A percentile compares a stretch with the other conserved stretches of the same genome.
These are phyloP conservation scores for Hyalella azteca DNA, from an alignment of 2,888 invertebrate genomes.

Conservation along the genomic window DNA sequence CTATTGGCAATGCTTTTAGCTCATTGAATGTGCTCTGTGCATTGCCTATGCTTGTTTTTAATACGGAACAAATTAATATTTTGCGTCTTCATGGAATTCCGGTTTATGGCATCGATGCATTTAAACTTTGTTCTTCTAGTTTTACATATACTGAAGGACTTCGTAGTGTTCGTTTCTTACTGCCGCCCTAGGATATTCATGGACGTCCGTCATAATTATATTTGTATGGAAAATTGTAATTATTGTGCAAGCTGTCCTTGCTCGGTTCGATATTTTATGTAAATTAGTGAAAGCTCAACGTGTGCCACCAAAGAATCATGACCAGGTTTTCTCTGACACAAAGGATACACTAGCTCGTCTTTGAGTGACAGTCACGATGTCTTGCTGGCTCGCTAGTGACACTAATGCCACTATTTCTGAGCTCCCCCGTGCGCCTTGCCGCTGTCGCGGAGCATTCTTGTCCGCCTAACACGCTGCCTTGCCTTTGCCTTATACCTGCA, in stretches of 20 bases:
- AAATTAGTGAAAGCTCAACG: slow-evolving; percentile 19
- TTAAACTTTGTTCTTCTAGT: too few relatives aligned
- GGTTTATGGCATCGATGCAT: too few relatives aligned
- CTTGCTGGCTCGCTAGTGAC: slow-evolving; percentile 10
- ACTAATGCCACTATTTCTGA: slow-evolving; percentile 34
- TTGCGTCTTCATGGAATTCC: too few relatives aligned
- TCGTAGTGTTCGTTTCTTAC: too few relatives aligned
- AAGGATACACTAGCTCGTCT: slow-evolving; percentile 14
- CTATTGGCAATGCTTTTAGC: too few relatives aligned
- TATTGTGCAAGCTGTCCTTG: not conserved
- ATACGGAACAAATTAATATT: too few relatives aligned
- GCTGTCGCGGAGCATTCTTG: slow-evolving; percentile 20
- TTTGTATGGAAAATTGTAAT: not conserved
- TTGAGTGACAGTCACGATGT: slow-evolving; percentile 32
- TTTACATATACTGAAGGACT: too few relatives aligned
- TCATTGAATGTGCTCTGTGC: too few relatives aligned
- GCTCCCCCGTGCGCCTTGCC: slow-evolving; percentile 2
- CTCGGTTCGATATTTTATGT: slow-evolving; percentile 17
- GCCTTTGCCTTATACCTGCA: slow-evolving; percentile 15
- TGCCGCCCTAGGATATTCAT: too few relatives aligned
- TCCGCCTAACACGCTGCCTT: slow-evolving; percentile 11
- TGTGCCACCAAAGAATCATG: not conserved
- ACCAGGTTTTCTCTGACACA: slow-evolving; percentile 30
- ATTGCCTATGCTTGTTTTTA: too few relatives aligned
- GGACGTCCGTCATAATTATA: too few relatives aligned